Percentiles rank a stretch among this genome's conserved stretches.
Conservation (phyloP, 2,113 vertebrate genomes). For the Condylura cristata region DNA sequence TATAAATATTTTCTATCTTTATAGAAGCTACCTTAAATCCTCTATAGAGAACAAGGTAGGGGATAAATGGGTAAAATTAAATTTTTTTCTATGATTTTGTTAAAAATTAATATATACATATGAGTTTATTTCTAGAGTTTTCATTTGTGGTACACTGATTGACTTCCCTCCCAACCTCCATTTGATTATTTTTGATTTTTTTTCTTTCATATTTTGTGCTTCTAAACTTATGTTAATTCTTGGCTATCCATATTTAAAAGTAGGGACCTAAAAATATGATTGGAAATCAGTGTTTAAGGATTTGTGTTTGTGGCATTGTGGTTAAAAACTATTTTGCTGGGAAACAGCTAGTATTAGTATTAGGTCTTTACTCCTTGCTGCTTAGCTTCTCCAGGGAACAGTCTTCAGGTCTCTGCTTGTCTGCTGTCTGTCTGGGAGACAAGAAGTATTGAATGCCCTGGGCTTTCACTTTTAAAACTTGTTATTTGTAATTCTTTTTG, state of each 20-base stretch:
- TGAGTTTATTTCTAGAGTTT: neutral
- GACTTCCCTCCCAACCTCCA: neutral
- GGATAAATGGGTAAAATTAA: slow-evolving; percentile 8
- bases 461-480: neutral
- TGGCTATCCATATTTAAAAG: neutral
- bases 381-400: neutral
- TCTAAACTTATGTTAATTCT: neutral
- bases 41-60: slow-evolving; percentile 9
- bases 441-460: neutral
- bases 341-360: neutral
- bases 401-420: neutral
- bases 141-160: neutral
- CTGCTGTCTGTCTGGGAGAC: neutral
- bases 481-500: neutral
- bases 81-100: neutral
- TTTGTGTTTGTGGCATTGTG: neutral
- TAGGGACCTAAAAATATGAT: neutral
- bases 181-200: neutral
- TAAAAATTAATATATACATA: neutral
- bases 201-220: neutral
- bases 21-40: neutral
- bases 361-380: neutral
- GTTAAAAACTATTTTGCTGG: neutral
- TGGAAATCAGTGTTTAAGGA: neutral
- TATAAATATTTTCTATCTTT: neutral